These are phyloP conservation scores for Enteromius anoplus DNA, from an alignment of 2,797 vertebrate species.

Conservation along the genomic window DNA sequence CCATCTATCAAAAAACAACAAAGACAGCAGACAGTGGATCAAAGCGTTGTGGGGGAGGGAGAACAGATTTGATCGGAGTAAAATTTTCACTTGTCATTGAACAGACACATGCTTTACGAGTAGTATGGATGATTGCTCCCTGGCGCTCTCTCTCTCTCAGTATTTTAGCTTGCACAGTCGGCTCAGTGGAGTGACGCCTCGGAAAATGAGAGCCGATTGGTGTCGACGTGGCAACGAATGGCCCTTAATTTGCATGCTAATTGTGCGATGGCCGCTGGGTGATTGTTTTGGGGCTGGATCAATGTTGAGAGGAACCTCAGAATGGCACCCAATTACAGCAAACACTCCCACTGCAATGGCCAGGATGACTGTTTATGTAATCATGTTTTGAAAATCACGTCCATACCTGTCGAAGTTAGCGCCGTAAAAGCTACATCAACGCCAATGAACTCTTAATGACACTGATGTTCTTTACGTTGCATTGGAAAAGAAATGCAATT, in stretches of 20 bases:
- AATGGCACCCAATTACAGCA: constrained; percentile 59
- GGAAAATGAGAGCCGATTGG: constrained; percentile 63
- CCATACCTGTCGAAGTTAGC: constrained; percentile 33
- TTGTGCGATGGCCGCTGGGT: constrained; percentile 60
- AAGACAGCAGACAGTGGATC: constrained; percentile 18
- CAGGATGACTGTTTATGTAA: constrained; percentile 46
- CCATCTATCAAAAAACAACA: neutral
- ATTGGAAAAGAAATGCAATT: constrained; percentile 33
- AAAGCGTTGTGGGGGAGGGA: constrained; percentile 11
- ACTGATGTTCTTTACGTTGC: constrained; percentile 16
- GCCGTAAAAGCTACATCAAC: constrained; percentile 17
- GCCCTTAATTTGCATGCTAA: constrained; percentile 67
- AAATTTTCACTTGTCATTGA: constrained; percentile 43
- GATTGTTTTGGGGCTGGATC: constrained; percentile 66
- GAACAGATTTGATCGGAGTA: constrained; percentile 11
- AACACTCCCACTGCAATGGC: constrained; percentile 52
- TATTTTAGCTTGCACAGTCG: constrained; percentile 18
- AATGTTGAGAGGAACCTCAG: constrained; percentile 62
- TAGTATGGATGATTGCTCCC: constrained; percentile 32
- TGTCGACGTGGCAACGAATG: constrained; percentile 57
- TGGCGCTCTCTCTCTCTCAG: constrained; percentile 28
- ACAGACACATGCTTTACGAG: constrained; percentile 26
- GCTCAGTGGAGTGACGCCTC: constrained; percentile 56
- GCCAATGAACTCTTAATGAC: constrained; percentile 9
- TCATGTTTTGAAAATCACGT: constrained; percentile 42